Percentiles rank a stretch among this genome's conserved stretches.
Conservation (phyloP, 2,113 vertebrate species). For the Notothenia coriiceps region DNA sequence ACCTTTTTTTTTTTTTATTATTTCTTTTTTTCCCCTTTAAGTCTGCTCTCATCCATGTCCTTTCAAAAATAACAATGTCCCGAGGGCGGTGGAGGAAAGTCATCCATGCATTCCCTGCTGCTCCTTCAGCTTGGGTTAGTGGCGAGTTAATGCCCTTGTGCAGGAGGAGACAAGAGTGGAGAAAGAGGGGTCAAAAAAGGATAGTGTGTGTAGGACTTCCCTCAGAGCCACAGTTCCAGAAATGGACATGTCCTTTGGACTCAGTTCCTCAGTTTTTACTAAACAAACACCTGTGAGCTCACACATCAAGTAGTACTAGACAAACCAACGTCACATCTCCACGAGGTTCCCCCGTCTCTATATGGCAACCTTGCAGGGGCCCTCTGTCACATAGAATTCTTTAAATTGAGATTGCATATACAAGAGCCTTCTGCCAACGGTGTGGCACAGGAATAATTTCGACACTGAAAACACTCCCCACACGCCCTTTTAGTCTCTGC, state of each 20-base stretch:
- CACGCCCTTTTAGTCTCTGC: slow-evolving; percentile 54
- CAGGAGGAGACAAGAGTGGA: slow-evolving; percentile 37
- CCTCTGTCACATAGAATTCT: slow-evolving; percentile 66
- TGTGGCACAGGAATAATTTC: slow-evolving; percentile 54
- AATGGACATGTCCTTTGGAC: slow-evolving; percentile 37
- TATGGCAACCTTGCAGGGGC: slow-evolving; percentile 74
- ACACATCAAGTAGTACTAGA: slow-evolving; percentile 74
- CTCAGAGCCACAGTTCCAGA: slow-evolving; percentile 40
- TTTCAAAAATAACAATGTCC: slow-evolving; percentile 6
- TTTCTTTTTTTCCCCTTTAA: slow-evolving; percentile 21
- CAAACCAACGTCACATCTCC: slow-evolving; percentile 70
- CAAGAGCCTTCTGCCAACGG: slow-evolving; percentile 64
- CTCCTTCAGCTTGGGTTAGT: slow-evolving; percentile 30
- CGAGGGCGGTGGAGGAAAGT: slow-evolving; percentile 17
- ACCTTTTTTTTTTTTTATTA: background rate
- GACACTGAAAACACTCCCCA: slow-evolving; percentile 45
- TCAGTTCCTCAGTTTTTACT: slow-evolving; percentile 13
- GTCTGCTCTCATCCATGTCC: slow-evolving; percentile 28
- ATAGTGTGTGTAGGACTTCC: slow-evolving; percentile 8
- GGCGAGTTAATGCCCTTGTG: slow-evolving; percentile 73
- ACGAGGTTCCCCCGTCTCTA: slow-evolving; percentile 44
- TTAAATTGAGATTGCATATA: slow-evolving; percentile 84
- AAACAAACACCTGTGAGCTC: slow-evolving; percentile 77
- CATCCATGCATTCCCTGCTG: slow-evolving; percentile 29
- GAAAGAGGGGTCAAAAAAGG: background rate